A percentile compares a stretch with the other conserved stretches of the same genome.
These are phyloP conservation scores for Caenorhabditis afra DNA, from an alignment of 2,888 invertebrate species.

Conservation along the genomic window DNA sequence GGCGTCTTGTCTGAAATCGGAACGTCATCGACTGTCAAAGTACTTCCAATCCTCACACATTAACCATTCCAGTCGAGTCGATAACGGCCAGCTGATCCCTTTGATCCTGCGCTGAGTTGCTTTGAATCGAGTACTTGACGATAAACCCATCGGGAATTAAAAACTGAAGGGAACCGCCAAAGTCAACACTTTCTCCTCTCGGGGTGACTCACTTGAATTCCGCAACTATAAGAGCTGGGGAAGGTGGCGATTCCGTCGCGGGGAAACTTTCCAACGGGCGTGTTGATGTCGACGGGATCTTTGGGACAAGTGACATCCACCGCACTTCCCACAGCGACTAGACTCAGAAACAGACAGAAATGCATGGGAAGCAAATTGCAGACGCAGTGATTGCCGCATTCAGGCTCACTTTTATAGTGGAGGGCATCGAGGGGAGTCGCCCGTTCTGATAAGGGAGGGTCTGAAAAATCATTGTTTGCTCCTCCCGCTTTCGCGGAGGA, in stretches of 20 bases:
- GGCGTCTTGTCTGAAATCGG: too few relatives aligned
- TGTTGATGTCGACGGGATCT: conserved; percentile 1
- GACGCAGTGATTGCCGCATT: too few relatives aligned
- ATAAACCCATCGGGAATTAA: conserved; percentile 21
- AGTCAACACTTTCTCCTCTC: neutral
- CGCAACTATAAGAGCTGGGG: neutral
- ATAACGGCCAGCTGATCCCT: conserved; percentile 5
- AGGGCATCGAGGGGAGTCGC: neutral
- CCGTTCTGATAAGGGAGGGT: conserved; percentile 6
- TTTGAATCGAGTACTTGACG: conserved; percentile 27
- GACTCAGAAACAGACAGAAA: neutral
- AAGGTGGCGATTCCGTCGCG: neutral
- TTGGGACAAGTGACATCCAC: conserved; percentile 38
- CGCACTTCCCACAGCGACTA: neutral
- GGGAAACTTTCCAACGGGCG: conserved; percentile 11
- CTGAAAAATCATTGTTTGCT: conserved; percentile 3
- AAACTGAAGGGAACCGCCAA: conserved; percentile 14
- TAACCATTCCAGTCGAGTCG: conserved; percentile 6
- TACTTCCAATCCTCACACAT: conserved; percentile 14
- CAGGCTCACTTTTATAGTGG: conserved; percentile 27
- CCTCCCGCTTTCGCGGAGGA: neutral
- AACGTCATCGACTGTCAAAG: too few relatives aligned
- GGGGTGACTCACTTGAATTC: conserved; percentile 1
- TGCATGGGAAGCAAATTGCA: too few relatives aligned
- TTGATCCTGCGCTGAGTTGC: neutral